These are phyloP conservation scores for Tinamus guttatus DNA, from an alignment of 2,113 vertebrate species.

Conservation along the genomic window DNA sequence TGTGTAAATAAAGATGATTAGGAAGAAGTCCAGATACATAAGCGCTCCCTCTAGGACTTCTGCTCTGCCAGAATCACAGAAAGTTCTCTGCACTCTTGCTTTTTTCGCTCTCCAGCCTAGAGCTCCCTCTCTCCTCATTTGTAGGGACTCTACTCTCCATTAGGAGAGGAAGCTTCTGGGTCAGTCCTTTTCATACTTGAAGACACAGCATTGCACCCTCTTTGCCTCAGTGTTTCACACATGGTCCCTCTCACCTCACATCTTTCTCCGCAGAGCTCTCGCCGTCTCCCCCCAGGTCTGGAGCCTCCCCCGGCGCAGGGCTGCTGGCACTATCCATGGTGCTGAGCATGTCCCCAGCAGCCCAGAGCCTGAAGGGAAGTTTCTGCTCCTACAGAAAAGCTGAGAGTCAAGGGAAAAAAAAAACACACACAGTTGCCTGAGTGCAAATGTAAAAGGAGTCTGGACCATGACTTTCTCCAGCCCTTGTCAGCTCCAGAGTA, in stretches of 20 bases:
- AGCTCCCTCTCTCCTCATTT: neutral
- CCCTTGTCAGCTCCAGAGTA: rapidly evolving
- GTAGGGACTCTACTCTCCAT: neutral
- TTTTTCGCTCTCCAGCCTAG: neutral
- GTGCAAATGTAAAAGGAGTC: neutral
- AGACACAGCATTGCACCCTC: neutral
- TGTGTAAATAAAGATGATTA: neutral
- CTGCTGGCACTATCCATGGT: conserved; percentile 15
- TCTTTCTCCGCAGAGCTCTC: neutral
- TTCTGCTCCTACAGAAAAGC: neutral
- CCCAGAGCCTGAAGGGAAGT: rapidly evolving
- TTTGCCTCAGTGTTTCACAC: rapidly evolving
- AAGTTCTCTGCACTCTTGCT: neutral
- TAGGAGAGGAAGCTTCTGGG: neutral
- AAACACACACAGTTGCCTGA: too few species aligned
- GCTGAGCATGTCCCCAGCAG: neutral
- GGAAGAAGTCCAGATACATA: neutral
- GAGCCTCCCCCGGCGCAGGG: too few species aligned
- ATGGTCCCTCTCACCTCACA: neutral
- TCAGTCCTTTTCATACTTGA: neutral
- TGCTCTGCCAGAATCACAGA: rapidly evolving
- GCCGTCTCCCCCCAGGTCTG: neutral
- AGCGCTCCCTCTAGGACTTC: neutral
- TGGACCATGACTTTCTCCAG: neutral
- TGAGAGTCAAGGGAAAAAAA: too few species aligned